These are phyloP conservation scores for Oenanthe melanoleuca DNA, from an alignment of 2,113 vertebrate species.

Conservation along the genomic window DNA sequence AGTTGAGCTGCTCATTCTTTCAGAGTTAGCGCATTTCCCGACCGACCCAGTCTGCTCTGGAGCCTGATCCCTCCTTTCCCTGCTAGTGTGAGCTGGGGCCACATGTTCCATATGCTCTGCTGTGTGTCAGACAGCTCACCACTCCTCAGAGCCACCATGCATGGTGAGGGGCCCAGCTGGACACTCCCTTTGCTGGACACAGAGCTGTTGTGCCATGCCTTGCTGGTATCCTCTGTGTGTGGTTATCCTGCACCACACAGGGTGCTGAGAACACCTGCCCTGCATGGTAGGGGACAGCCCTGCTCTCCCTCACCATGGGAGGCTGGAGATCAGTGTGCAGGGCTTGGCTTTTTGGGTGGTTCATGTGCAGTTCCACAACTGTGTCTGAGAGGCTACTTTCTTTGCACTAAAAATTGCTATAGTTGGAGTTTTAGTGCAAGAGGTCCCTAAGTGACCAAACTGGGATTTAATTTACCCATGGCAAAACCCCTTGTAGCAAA, in stretches of 20 bases:
- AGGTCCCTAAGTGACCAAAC: background rate
- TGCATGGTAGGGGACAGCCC: rapidly evolving
- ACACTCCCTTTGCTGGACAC: background rate
- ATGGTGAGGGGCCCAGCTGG: background rate
- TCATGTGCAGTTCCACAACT: background rate
- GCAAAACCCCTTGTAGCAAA: background rate
- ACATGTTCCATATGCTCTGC: background rate
- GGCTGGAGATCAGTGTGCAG: background rate
- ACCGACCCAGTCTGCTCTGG: rapidly evolving
- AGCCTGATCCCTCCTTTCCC: background rate
- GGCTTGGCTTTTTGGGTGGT: background rate
- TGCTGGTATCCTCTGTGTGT: rapidly evolving
- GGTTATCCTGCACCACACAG: background rate
- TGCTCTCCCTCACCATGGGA: rapidly evolving
- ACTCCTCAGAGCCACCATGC: background rate
- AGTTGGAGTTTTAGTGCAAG: background rate
- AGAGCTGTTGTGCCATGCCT: rapidly evolving
- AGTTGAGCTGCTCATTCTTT: background rate
- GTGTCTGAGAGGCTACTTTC: background rate
- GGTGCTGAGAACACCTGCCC: background rate
- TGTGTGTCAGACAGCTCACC: rapidly evolving
- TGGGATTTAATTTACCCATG: background rate
- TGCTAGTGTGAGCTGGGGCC: rapidly evolving
- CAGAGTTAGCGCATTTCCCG: background rate
- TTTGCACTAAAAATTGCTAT: rapidly evolving